Percentiles rank a stretch among this genome's conserved stretches.
Evolutionary conservation across 2,113 vertebrate species (phyloP).

Genomic region (Cyanoderma ruficeps): DNA sequence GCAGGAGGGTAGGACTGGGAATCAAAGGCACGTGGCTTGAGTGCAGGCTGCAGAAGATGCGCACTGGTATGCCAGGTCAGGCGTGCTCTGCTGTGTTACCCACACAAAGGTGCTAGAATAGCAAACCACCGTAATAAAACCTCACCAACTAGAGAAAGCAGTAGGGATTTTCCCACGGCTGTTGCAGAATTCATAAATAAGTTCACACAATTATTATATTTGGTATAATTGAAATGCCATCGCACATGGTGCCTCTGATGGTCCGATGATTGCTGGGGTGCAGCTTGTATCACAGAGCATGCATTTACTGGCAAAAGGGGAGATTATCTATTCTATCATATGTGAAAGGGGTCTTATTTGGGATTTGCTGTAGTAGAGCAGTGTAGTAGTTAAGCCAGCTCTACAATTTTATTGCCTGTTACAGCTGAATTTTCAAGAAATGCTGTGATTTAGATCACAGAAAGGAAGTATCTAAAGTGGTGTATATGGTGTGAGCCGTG

Average conservation of each 20-base stretch:
- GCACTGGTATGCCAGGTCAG: not conserved
- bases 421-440: conserved; percentile 28
- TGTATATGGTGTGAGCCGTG: not conserved
- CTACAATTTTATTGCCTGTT: conserved; percentile 34
- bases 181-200: conserved; percentile 10
- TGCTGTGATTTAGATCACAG: conserved; percentile 38
- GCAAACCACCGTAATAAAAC: not conserved
- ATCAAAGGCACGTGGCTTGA: not conserved
- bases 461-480: conserved; percentile 35
- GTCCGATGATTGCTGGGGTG: not conserved
- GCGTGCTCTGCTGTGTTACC: not conserved
- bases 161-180: not conserved
- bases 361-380: not conserved
- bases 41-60: not conserved
- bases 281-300: not conserved
- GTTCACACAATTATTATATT: not conserved
- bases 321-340: not conserved
- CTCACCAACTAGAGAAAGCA: not conserved
- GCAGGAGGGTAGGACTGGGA: not conserved
- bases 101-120: not conserved
- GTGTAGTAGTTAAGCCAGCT: not conserved
- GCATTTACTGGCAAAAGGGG: not conserved
- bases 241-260: not conserved
- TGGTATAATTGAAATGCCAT: not conserved
- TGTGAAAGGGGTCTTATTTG: not conserved